Conservation (phyloP, 2,888 invertebrate genomes). For the Chrysodeixis includens region DNA sequence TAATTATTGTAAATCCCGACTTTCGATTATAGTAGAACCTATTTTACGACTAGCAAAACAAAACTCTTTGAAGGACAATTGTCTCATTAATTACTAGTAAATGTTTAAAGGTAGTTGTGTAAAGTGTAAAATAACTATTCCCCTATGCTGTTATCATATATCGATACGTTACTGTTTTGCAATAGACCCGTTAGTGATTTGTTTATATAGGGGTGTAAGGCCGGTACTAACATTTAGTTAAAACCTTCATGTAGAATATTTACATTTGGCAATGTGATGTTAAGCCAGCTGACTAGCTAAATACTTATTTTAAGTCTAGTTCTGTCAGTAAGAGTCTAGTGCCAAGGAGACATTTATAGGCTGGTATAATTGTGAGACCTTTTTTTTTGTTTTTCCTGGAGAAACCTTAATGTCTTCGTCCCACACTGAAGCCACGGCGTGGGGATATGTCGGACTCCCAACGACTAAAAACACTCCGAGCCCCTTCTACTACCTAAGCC, state of each 20-base stretch:
- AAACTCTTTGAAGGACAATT: slow-evolving; percentile 15
- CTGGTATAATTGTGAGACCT: too few relatives aligned
- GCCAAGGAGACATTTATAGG: too few relatives aligned
- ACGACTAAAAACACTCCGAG: too few relatives aligned
- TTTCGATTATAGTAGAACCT: background rate
- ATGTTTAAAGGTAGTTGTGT: slow-evolving; percentile 45
- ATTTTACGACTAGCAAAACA: slow-evolving; percentile 20
- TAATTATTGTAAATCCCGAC: background rate
- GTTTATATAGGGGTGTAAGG: slow-evolving; percentile 26
- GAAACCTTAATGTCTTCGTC: too few relatives aligned
- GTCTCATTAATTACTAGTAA: slow-evolving; percentile 36
- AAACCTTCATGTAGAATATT: slow-evolving; percentile 10
- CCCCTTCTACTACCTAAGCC: too few relatives aligned
- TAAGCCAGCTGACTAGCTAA: slow-evolving; percentile 3
- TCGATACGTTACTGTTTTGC: slow-evolving; percentile 57
- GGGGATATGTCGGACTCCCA: too few relatives aligned
- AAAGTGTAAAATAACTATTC: slow-evolving; percentile 59
- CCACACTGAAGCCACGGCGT: too few relatives aligned
- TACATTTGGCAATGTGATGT: slow-evolving; percentile 6
- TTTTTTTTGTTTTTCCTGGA: too few relatives aligned
- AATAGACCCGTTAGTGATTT: slow-evolving; percentile 43
- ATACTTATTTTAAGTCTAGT: background rate
- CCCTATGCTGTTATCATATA: slow-evolving; percentile 52
- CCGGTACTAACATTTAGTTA: slow-evolving; percentile 20
- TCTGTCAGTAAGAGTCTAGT: too few relatives aligned